Evolutionary conservation across 2,888 invertebrate genomes (phyloP), one percentile per base, ranked within the genome.

Genomic region (Xestia c-nigrum): DNA sequence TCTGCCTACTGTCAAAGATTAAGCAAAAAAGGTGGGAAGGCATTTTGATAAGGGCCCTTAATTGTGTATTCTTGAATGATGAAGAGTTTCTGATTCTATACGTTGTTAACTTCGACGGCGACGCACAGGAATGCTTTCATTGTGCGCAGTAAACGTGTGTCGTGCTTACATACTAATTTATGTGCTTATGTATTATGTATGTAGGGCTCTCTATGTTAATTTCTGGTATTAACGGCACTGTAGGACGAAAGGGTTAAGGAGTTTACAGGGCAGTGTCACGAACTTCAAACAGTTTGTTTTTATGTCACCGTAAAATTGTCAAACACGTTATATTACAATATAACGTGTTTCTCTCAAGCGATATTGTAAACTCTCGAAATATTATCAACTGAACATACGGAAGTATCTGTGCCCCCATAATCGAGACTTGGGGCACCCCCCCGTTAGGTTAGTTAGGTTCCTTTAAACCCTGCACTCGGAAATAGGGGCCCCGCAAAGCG

Each of bases 41-140:
- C 86, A 86, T 88, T 88, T 88, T 89, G 90, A 90, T 89, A 91
- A 91, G 89, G 90, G 86, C 87, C 85, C 90, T 90, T 92, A 93
- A 92, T 93, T 92, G 91, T 92, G 89, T 91, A 90, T 89, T 90
- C 90, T 91, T 89, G 89, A 90, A 90, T 87, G 89, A 87, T 91
- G 89, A 90, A 92, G 89, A 91, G 89, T 87, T 89, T 90, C 89
- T 90, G 90, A 89, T 78, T 88, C 78, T 84, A 85, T 80, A 78
- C 70, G 79, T 78, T 78, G 83, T 85, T 87, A 87, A 85, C 72
- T 74, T 79, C 78, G 75, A 84, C 75, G 77, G 78, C 78, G 75
- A 84, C 75, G 77, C 57, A 40, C 3, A 78, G 78, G 83, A 84
- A 85, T 87, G 87, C 72, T 72, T 38, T 67, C 79, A 64, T 81